Evolutionary conservation across 2,888 invertebrate species (phyloP), one percentile per base, ranked within the genome.

Genomic region (Odontocerum albicorne): DNA sequence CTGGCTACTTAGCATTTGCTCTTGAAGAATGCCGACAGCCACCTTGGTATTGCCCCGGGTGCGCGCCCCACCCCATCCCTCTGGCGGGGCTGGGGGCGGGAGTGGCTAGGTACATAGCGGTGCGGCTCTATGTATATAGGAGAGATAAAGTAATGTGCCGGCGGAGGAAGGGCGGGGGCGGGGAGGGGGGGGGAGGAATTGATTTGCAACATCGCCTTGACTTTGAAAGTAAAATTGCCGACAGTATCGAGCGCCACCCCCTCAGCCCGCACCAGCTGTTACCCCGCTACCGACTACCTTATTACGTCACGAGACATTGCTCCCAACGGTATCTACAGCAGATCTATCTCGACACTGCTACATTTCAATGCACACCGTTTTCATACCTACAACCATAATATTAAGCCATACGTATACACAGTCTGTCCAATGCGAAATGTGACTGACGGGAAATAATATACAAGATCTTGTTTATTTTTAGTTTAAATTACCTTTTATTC

Each of bases 121-220:
- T 13, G 7, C 7, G 15, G 35, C 15, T 12, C 13, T 2, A 19
- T 19, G 10, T 49, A 49, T 31, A 39, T 39, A 39, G n/a, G n/a
- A 42, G 33, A 50, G 50, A 50, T 50, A 50, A 49, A 50, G 50
- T 50, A 50, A 50, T 50, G 42, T 21, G 10, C 42, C 31, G 15
- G 20, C 38, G 8, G 10, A 1, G n/a, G 15, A 2, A 8, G 43
- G 12, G 7, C 44, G 8, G 17, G 1, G 12, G 27, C n/a, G 13
- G 27, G 22, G 39, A 13, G 20, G 32, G 10, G 22, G 50, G 42
- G 15, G 15, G 32, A 31, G 16, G 50, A 42, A 50, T 42, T 42
- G 42, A 50, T 50, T 39, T 50, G 50, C 50, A 50, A 42, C 31
- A 22, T 12, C 40, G 50, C 50, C 50, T 50, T 50, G 50, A 50